Percentiles rank a stretch among this genome's conserved stretches.
Conservation (phyloP, 2,888 invertebrate species). For the Paralinhomoeus sp. region DNA sequence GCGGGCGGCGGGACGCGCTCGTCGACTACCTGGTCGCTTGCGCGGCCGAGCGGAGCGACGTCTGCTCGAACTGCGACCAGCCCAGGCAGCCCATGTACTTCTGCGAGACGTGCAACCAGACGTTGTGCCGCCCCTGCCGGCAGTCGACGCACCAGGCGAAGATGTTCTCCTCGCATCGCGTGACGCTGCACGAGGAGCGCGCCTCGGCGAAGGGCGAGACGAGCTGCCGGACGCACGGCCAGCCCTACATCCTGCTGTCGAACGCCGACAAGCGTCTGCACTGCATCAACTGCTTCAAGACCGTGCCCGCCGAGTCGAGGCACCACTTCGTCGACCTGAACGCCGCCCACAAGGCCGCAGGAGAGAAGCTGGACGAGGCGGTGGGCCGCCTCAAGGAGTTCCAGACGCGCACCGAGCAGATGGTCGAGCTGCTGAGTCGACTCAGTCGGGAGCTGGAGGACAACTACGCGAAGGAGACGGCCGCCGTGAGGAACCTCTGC, state of each 20-base stretch:
- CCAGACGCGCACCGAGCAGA: constrained; percentile 41
- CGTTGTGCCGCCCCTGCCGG: constrained; percentile 44
- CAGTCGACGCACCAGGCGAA: constrained; percentile 50
- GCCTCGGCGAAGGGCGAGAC: constrained; percentile 14
- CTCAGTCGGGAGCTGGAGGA: constrained; percentile 43
- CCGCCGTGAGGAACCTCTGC: constrained; percentile 42
- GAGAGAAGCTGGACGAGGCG: constrained; percentile 45
- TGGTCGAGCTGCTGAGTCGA: constrained; percentile 41
- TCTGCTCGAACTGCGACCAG: constrained; percentile 50
- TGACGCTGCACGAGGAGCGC: constrained; percentile 32
- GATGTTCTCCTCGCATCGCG: constrained; percentile 50
- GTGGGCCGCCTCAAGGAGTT: constrained; percentile 32
- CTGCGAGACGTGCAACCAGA: constrained; percentile 54
- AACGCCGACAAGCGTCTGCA: constrained; percentile 45
- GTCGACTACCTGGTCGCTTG: constrained; percentile 47
- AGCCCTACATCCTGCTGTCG: constrained; percentile 51
- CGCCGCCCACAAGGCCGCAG: constrained; percentile 46
- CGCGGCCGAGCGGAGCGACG: constrained; percentile 45
- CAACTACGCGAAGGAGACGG: constrained; percentile 43
- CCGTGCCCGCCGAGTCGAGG: constrained; percentile 23
- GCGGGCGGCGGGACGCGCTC: constrained; percentile 33
- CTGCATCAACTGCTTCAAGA: constrained; percentile 45
- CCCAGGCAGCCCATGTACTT: constrained; percentile 44
- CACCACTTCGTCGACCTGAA: constrained; percentile 49
- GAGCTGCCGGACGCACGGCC: constrained; percentile 43